Evolutionary conservation across 1,140 invertebrate species (phyloP), one percentile per base, ranked within the genome.

Genomic region (Ectropis grisescens): DNA sequence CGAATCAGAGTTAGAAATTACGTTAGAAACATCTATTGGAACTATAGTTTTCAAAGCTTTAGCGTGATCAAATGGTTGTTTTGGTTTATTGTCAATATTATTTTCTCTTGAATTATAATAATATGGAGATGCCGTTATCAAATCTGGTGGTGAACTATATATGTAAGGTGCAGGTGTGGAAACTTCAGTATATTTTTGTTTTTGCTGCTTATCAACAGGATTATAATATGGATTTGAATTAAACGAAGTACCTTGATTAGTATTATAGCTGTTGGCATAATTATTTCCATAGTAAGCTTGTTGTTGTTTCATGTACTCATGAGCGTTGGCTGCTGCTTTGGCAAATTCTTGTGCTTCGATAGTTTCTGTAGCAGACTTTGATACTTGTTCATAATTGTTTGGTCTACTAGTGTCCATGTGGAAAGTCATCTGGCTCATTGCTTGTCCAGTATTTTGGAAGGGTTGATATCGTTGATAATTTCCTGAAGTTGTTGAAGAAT

Each of bases 31-130:
- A 40, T 79, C 80, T 24, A 82, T 78, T 8, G 79, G 74, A 22
- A 82, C 69, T 33, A 82, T 79, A 58, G 75, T 81, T 58, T 81
- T 80, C 37, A 82, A 58, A 12, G 76, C 78, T 49, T 82, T 83
- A 24, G 71, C 75, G 43, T 83, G 79, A 46, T 83, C 82, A 50
- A 82, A 82, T 22, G 60, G 52, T 30, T 45, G 53, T 47, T 74
- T 78, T 23, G 41, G 23, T 48, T 65, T 72, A 13, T 33, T 44
- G 25, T 78, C 72, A 25, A 39, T 6, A 27, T 30, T 26, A 37
- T 36, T 62, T 43, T 76, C 69, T 32, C 49, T 50, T 13, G 52
- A 19, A 49, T 62, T 65, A 41, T 58, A 62, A 30, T 51, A 68
- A 32, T 57, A 66, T 13, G 79, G 74, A 4, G 61, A 67, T 26